phyloP scores from a whole-genome alignment of 2,888 invertebrate genomes.

The Drosophila paracracens region DNA sequence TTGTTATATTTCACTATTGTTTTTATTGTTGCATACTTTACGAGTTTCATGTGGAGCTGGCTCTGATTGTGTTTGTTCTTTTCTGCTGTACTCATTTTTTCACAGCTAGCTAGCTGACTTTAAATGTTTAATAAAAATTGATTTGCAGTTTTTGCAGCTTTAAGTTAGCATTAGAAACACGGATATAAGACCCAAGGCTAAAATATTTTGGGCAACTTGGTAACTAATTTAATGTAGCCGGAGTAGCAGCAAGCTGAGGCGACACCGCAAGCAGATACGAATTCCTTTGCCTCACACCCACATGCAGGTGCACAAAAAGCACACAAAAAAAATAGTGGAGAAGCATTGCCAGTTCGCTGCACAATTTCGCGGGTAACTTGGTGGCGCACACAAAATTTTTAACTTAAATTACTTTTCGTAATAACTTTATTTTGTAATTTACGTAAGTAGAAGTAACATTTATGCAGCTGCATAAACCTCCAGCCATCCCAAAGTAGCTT shows the following conservation, averaged over 20 bases:
- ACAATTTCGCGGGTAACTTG: conserved; percentile 69
- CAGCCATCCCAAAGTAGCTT: conserved; percentile 70
- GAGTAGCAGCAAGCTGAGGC: conserved; percentile 21
- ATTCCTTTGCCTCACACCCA: conserved; percentile 39
- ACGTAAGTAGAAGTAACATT: conserved; percentile 79
- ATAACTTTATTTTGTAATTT: conserved; percentile 79
- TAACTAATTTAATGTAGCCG: conserved; percentile 66
- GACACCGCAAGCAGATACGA: conserved; percentile 54
- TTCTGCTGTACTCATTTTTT: conserved; percentile 17
- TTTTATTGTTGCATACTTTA: conserved; percentile 16
- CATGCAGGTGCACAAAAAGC: conserved; percentile 29
- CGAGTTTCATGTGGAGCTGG: neutral
- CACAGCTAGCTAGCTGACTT: conserved; percentile 2
- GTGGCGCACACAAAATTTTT: conserved; percentile 66
- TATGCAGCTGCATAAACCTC: conserved; percentile 75
- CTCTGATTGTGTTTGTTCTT: conserved; percentile 10
- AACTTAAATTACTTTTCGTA: conserved; percentile 79
- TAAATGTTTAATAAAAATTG: conserved; percentile 64
- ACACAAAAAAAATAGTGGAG: conserved; percentile 1
- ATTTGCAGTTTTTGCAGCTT: conserved; percentile 58
- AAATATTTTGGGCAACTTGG: conserved; percentile 64
- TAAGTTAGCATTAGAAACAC: conserved; percentile 55
- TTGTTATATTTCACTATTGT: neutral
- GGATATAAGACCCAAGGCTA: conserved; percentile 24
- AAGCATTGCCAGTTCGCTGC: conserved; percentile 69